phyloP scores from a whole-genome alignment of 2,113 vertebrate species.

The Tiliqua scincoides region DNA sequence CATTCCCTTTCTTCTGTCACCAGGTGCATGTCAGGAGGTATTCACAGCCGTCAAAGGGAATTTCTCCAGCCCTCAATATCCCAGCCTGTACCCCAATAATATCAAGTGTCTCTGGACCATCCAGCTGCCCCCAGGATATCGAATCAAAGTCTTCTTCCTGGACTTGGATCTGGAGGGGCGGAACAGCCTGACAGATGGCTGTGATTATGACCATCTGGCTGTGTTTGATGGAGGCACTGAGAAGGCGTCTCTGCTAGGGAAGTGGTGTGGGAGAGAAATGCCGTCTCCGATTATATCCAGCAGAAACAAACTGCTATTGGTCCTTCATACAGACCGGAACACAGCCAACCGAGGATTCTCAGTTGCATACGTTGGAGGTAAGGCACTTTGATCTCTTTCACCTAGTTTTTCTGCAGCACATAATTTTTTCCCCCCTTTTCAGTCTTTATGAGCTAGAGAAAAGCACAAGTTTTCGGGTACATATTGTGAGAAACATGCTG shows the following conservation, averaged over 20 bases:
- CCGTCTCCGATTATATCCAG: constrained; percentile 80
- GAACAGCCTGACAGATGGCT: constrained; percentile 85
- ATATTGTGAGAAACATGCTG: not conserved
- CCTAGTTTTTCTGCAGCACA: not conserved
- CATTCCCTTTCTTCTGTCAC: constrained; percentile 16
- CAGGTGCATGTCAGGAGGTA: constrained; percentile 93
- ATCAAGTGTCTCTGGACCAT: constrained; percentile 94
- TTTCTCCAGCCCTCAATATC: constrained; percentile 93
- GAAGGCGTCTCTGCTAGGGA: constrained; percentile 80
- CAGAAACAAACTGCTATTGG: constrained; percentile 85
- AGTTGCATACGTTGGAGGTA: constrained; percentile 90
- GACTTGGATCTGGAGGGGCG: constrained; percentile 89
- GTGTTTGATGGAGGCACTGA: constrained; percentile 86
- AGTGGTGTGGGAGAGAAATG: constrained; percentile 86
- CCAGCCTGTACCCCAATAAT: constrained; percentile 94
- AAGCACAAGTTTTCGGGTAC: not conserved
- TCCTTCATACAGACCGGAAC: constrained; percentile 89
- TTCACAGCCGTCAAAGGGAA: constrained; percentile 85
- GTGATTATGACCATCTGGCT: constrained; percentile 89
- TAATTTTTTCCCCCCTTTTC: not conserved
- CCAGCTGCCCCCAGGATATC: constrained; percentile 79
- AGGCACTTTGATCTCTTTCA: constrained; percentile 35
- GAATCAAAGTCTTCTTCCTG: constrained; percentile 87
- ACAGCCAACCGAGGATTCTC: constrained; percentile 86
- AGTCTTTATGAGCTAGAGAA: not conserved